Evolutionary conservation across 2,113 vertebrate species (phyloP).

Genomic region (Steatornis caripensis): DNA sequence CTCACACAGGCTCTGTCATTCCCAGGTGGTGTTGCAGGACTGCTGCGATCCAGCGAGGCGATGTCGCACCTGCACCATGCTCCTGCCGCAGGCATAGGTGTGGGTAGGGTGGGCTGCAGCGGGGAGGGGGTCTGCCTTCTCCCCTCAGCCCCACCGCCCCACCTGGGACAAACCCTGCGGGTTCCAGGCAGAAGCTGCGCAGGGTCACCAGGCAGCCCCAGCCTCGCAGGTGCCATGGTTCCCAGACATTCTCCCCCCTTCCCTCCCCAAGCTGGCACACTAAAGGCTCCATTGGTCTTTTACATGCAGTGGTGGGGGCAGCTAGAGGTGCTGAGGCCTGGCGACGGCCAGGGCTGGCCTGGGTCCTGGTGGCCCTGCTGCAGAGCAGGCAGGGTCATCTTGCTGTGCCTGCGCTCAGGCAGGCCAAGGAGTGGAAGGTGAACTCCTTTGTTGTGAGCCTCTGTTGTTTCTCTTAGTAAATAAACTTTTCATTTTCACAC

Average conservation of each 20-base stretch:
- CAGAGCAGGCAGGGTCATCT: background rate
- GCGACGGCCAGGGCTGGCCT: background rate
- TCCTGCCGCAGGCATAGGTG: background rate
- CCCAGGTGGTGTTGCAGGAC: background rate
- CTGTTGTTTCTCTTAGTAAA: background rate
- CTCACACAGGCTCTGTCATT: accelerated
- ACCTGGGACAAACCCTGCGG: background rate
- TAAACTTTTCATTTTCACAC: background rate
- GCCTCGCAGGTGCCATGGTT: background rate
- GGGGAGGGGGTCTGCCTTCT: background rate
- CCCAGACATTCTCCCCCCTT: accelerated
- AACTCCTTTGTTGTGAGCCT: background rate
- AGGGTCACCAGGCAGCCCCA: background rate
- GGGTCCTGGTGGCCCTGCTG: background rate
- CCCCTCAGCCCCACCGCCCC: background rate
- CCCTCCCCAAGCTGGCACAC: background rate
- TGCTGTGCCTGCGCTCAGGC: background rate
- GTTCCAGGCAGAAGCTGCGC: background rate
- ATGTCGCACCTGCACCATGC: background rate
- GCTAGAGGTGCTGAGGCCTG: background rate
- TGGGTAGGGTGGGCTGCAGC: background rate
- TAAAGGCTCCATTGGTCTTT: accelerated
- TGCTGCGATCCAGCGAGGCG: background rate
- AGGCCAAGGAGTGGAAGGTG: background rate
- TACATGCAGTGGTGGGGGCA: no score